phyloP scores from a whole-genome alignment of 2,113 vertebrate species.

The Camelus bactrianus region DNA sequence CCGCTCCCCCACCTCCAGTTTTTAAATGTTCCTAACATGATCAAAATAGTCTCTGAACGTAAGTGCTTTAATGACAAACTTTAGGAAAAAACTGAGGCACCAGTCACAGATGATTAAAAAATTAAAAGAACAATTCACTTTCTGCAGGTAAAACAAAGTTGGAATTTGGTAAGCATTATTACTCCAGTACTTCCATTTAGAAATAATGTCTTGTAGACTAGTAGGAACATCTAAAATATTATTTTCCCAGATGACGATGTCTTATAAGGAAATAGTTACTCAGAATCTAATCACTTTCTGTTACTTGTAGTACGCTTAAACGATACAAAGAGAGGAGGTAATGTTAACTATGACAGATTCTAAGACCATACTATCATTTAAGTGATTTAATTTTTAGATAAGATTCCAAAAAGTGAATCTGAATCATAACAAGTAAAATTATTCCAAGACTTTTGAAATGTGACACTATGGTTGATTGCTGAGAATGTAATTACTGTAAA shows the following conservation, averaged over 20 bases:
- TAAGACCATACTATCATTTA: background rate
- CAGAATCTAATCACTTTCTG: conserved; percentile 14
- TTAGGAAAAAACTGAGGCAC: background rate
- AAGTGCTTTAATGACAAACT: background rate
- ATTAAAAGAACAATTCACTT: background rate
- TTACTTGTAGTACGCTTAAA: conserved; percentile 9
- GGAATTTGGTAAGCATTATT: background rate
- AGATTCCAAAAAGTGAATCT: background rate
- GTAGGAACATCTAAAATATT: background rate
- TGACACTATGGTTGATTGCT: background rate
- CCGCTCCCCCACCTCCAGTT: no score
- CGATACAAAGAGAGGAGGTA: background rate
- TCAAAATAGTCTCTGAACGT: conserved; percentile 25
- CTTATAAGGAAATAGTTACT: conserved; percentile 34
- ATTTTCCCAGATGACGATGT: background rate
- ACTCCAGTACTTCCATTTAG: background rate
- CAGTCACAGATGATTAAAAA: background rate
- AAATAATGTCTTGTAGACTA: background rate
- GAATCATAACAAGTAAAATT: background rate
- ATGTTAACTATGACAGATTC: background rate
- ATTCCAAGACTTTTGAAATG: background rate
- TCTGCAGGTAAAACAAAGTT: background rate
- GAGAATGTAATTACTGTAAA: background rate
- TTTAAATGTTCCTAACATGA: background rate
- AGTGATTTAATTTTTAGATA: conserved; percentile 16